A percentile compares a stretch with the other conserved stretches of the same genome.
phyloP scores from a whole-genome alignment of 2,113 vertebrate species.

The Tenrec ecaudatus region DNA sequence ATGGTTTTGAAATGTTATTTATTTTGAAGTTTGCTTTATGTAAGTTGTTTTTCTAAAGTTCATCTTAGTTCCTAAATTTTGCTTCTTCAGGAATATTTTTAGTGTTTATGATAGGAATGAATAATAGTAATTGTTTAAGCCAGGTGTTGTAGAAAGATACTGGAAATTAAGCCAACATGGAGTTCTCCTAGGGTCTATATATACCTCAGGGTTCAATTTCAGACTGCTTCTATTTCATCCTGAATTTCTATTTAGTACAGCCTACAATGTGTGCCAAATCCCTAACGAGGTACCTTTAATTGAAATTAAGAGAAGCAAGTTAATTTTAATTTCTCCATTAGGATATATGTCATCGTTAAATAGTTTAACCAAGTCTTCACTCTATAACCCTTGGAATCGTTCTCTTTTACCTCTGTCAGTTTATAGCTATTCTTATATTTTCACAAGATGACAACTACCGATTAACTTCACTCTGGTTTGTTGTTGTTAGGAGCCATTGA shows the following conservation, averaged over 20 bases:
- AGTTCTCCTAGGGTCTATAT: neutral
- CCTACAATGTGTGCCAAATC: neutral
- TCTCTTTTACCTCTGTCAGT: constrained; percentile 16
- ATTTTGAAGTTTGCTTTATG: neutral
- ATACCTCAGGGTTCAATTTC: neutral
- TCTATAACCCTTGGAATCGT: constrained; percentile 2
- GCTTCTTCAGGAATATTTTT: constrained; percentile 24
- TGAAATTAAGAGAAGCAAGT: constrained; percentile 32
- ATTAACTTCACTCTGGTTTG: neutral
- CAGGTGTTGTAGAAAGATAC: constrained; percentile 36
- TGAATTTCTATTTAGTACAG: neutral
- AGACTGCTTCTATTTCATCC: neutral
- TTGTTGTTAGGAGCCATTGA: too few species aligned
- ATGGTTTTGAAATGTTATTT: neutral
- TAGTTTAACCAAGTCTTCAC: neutral
- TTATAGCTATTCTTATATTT: constrained; percentile 10
- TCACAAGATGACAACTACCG: constrained; percentile 12
- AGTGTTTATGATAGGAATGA: constrained; percentile 25
- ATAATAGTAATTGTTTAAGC: constrained; percentile 13
- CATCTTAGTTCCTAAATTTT: neutral
- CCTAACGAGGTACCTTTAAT: neutral
- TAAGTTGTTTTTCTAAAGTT: constrained; percentile 26
- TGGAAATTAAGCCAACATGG: constrained; percentile 31
- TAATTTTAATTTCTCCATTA: constrained; percentile 25
- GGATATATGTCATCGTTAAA: neutral